Conservation (phyloP, 1,140 invertebrate genomes). For the Carposina sasakii region DNA sequence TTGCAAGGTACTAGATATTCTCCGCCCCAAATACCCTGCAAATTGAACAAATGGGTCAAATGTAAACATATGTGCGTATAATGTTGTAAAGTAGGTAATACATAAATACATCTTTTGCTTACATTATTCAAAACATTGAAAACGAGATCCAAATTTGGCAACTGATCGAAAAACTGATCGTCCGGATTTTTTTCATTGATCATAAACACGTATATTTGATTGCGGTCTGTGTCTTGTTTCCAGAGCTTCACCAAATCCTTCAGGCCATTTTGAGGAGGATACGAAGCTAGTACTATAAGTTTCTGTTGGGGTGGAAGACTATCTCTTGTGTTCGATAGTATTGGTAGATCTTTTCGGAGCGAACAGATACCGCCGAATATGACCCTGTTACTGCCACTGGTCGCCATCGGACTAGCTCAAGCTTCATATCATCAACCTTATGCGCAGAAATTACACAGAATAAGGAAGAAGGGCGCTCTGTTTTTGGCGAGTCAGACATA, state of each 20-base stretch:
- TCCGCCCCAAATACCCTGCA: constrained; percentile 23
- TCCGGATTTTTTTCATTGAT: constrained; percentile 9
- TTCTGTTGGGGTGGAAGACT: constrained; percentile 8
- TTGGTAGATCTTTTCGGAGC: constrained; percentile 10
- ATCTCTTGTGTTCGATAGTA: constrained; percentile 11
- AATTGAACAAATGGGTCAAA: too few species aligned
- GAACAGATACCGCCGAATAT: too few species aligned
- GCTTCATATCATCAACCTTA: too few species aligned
- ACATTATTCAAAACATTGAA: constrained; percentile 21
- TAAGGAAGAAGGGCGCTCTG: too few species aligned
- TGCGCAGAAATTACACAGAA: too few species aligned
- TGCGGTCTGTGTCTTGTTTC: constrained; percentile 16
- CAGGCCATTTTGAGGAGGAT: constrained; percentile 16
- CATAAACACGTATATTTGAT: constrained; percentile 13
- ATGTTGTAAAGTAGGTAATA: too few species aligned
- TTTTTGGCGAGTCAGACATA: too few species aligned
- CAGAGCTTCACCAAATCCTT: constrained; percentile 19
- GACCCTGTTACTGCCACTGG: too few species aligned
- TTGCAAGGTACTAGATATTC: constrained; percentile 17
- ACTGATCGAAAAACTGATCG: background rate
- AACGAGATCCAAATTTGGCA: constrained; percentile 19
- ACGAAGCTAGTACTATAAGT: constrained; percentile 9
- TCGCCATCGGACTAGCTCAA: too few species aligned
- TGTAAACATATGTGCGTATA: too few species aligned
- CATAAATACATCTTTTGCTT: too few species aligned